Evolutionary conservation across 2,888 invertebrate species (phyloP).

Genomic region (Lasioglossum vierecki): DNA sequence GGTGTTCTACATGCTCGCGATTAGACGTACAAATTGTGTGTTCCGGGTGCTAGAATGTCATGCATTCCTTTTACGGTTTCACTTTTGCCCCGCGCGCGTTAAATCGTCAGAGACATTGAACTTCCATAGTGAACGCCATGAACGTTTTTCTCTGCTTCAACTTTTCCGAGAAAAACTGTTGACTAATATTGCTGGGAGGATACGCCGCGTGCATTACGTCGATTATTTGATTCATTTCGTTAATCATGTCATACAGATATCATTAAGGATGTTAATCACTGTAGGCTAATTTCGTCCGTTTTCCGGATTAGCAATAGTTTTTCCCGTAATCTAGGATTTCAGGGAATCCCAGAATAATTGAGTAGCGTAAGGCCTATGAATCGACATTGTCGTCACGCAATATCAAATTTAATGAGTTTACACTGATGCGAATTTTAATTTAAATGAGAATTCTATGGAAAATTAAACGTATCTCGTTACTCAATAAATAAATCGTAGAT

Average conservation of each 20-base stretch:
- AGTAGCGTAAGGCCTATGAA: background rate
- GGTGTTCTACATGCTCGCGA: background rate
- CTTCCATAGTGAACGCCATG: background rate
- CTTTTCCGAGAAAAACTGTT: background rate
- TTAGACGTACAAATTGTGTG: slow-evolving; percentile 25
- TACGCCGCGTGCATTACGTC: background rate
- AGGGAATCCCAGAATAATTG: background rate
- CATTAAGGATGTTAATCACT: background rate
- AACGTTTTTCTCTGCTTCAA: background rate
- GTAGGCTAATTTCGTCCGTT: background rate
- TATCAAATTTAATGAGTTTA: background rate
- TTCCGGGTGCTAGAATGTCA: background rate
- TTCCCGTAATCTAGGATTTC: slow-evolving; percentile 4
- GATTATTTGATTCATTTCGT: background rate
- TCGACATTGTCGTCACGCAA: background rate
- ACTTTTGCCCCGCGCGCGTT: background rate
- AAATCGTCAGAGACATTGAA: background rate
- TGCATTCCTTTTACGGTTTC: background rate
- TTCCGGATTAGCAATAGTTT: slow-evolving; percentile 18
- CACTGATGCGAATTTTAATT: background rate
- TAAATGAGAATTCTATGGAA: background rate
- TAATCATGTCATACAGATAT: background rate
- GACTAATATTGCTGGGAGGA: no score
- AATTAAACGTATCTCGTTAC: background rate
- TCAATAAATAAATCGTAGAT: background rate